Base-by-base conservation (phyloP, 2,888 invertebrate species). In the Agrilus mali region DNA sequence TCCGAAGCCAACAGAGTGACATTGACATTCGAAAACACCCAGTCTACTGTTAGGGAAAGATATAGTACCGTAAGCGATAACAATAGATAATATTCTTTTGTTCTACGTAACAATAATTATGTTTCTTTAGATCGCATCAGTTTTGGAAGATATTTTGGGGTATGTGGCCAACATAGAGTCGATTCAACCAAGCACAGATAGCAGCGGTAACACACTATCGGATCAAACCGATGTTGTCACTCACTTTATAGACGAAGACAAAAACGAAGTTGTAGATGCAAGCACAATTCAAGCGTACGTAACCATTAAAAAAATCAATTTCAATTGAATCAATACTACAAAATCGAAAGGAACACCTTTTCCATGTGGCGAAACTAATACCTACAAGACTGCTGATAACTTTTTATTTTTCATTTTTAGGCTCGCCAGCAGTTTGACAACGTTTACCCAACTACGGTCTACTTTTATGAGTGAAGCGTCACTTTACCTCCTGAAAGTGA, bases 131-230 rank as follows among this genome's bases (percentile, higher is more conserved):
- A 69, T 80, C 40, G 69, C 69, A 15, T 54, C 67, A 14, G 70
- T 73, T 7, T 73, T 81, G 50, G 61, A 68, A 17, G 51, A 60
- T 2, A 66, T 66, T 3, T 74, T 77, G 60, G 55, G 55, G 20
- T 73, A 74, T 65, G 66, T 64, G 34, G 80, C 79, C 58, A 74
- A 75, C 60, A 70, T 77, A 46, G 78, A 79, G 60, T 68, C 71
- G 44, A 68, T 75, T 42, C 57, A 68, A 36, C 66, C 65, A 1
- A 64, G 64, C 27, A 61, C 55, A 12, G 63, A 69, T 55, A 47
- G 48, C 17, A 52, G 50, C 40, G 72, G 72, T 37, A 57, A 63
- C 8, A 60, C 67, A 2, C 54, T 60, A 4, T 64, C 63, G 4
- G 63, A 67, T 49, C 49, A 58, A 43, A 74, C 74, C 0, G 69